Evolutionary conservation across 2,113 vertebrate genomes (phyloP), one percentile per base, ranked within the genome.

Genomic region (Perognathus longimembris): DNA sequence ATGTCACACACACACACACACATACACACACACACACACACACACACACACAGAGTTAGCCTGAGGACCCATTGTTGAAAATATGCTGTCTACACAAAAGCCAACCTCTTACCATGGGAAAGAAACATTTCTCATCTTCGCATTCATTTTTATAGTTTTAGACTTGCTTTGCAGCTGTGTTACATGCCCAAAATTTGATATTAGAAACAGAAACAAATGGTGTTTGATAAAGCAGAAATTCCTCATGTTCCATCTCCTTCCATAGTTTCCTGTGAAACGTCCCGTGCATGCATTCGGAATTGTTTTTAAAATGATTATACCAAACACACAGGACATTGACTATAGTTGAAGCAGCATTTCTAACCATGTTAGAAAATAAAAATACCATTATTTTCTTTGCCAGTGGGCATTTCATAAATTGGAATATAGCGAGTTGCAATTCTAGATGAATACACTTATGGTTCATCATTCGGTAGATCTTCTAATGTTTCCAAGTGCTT

Each of bases 131-230:
- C 84, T 93, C 64, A 67, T 57, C 40, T 64, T 67, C 18, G 57
- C 54, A 67, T 63, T 42, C 34, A 40, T 82, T 89, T n/a, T 85
- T 12, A 89, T 42, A 20, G 36, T 67, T 88, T 85, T 26, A 57
- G 34, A 73, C 42, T 84, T 89, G 73, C 78, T 8, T 15, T 91
- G 57, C 61, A 59, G 20, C 50, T 91, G 66, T 38, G 73, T 42
- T 74, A 91, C 50, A 67, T 93, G 36, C 30, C 34, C 34, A 66
- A 69, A 76, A 89, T 67, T 85, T 50, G 63, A 0, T 64, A 88
- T 7, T 7, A 54, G 54, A 78, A 93, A 34, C 54, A 86, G 32
- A n/a, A 83, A 95, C 61, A 89, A 95, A 92, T 22, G 45, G 42
- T 28, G 32, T 50, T 69, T 79, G 85, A 83, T 80, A 61, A 92